These are phyloP conservation scores for Selene dorsalis DNA, from an alignment of 2,797 vertebrate genomes.

Conservation along the genomic window DNA sequence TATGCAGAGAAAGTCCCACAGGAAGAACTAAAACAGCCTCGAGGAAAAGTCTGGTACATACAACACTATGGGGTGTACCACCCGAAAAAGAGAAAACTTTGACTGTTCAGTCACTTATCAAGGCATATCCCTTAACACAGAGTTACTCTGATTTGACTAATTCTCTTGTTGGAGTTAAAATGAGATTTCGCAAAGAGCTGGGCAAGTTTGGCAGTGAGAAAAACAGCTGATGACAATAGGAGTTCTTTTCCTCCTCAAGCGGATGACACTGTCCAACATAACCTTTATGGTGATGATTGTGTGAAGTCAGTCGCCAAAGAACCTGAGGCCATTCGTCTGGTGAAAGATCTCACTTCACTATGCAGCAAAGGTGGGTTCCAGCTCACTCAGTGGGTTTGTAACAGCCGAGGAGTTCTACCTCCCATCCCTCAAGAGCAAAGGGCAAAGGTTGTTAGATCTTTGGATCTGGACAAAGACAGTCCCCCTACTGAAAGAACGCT, in stretches of 20 bases:
- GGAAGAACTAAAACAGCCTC: not conserved
- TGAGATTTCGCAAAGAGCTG: not conserved
- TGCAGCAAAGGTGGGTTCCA: too few relatives aligned
- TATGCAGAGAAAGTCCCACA: too few relatives aligned
- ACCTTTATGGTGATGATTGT: too few relatives aligned
- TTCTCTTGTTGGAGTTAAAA: not conserved
- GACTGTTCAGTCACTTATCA: not conserved
- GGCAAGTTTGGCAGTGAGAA: not conserved
- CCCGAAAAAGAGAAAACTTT: not conserved
- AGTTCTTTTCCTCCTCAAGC: not conserved
- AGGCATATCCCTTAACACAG: not conserved
- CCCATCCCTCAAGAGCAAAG: too few relatives aligned
- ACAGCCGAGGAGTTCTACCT: too few relatives aligned
- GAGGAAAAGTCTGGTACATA: not conserved
- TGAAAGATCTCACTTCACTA: too few relatives aligned
- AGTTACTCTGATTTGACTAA: not conserved
- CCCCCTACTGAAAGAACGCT: not conserved
- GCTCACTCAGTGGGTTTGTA: too few relatives aligned
- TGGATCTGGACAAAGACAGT: not conserved
- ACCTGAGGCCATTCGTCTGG: too few relatives aligned
- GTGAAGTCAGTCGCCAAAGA: too few relatives aligned
- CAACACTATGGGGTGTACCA: slow-evolving; percentile 2
- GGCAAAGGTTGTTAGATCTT: too few relatives aligned
- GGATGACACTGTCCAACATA: too few relatives aligned
- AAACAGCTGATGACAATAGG: not conserved